Conservation (phyloP, 2,797 vertebrate species). For the Microctenopoma stevenorrisi region DNA sequence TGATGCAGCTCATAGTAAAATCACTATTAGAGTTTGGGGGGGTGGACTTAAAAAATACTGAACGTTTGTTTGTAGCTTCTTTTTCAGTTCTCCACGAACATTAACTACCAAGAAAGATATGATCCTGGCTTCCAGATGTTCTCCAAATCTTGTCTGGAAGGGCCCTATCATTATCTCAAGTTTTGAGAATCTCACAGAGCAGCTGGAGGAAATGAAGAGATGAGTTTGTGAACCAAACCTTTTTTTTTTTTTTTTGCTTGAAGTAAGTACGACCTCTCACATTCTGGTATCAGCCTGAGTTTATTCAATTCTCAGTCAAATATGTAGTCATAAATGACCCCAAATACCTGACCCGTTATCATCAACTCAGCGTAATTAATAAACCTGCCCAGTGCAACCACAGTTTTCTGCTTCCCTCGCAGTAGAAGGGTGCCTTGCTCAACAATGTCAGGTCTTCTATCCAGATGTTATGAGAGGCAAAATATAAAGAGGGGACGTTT, state of each 20-base stretch:
- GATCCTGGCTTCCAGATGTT: slow-evolving; percentile 42
- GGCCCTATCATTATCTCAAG: slow-evolving; percentile 51
- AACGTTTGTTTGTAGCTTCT: too few species aligned
- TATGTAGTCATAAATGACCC: slow-evolving; percentile 24
- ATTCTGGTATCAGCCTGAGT: slow-evolving; percentile 12
- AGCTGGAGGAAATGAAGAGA: slow-evolving; percentile 36
- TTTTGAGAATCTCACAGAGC: slow-evolving; percentile 48
- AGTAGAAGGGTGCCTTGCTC: not conserved
- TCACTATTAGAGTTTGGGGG: too few species aligned
- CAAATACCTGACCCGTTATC: slow-evolving; percentile 2
- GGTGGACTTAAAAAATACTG: not conserved
- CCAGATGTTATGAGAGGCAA: slow-evolving; percentile 31
- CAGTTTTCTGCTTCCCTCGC: slow-evolving; percentile 15
- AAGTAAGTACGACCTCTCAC: slow-evolving; percentile 2
- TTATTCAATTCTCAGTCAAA: slow-evolving; percentile 14
- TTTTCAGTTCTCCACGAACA: too few species aligned
- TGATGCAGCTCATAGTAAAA: too few species aligned
- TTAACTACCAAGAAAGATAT: slow-evolving; percentile 3
- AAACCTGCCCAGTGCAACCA: slow-evolving; percentile 18
- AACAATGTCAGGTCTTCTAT: slow-evolving; percentile 5
- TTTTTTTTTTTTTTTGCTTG: not conserved
- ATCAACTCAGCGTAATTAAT: slow-evolving; percentile 22
- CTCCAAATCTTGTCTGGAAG: slow-evolving; percentile 40
- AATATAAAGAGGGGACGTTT: slow-evolving; percentile 6
- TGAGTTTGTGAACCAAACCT: slow-evolving; percentile 19